These are phyloP conservation scores for Phallusia fumigata DNA, from an alignment of 23 tunicate genomes.

Conservation along the genomic window DNA sequence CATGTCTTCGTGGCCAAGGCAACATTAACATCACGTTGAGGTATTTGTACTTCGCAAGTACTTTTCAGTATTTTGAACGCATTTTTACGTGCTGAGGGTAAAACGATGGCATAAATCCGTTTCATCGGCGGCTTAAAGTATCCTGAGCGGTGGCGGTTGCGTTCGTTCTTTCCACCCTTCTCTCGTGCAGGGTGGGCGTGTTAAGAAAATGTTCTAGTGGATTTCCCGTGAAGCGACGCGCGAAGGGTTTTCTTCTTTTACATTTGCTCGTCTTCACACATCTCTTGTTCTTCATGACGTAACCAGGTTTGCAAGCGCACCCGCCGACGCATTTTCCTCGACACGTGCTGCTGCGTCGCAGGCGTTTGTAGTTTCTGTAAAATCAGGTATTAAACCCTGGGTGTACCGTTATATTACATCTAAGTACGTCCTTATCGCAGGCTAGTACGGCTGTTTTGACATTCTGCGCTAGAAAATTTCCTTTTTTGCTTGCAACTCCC, in stretches of 20 bases:
- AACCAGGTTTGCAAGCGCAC: constrained; percentile 49
- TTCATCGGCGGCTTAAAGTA: background rate
- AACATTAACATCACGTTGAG: no score
- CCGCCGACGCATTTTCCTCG: constrained; percentile 46
- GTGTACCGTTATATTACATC: no score
- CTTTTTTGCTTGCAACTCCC: no score
- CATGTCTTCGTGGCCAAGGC: no score
- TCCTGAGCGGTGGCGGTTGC: background rate
- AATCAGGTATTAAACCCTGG: background rate
- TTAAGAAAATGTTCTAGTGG: background rate
- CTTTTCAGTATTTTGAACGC: no score
- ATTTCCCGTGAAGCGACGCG: background rate
- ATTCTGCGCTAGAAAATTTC: no score
- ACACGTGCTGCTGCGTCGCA: constrained; percentile 22
- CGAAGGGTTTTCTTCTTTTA: background rate
- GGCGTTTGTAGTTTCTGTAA: constrained; percentile 33
- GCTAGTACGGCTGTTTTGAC: no score
- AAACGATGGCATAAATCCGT: background rate
- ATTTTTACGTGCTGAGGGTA: no score
- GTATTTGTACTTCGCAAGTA: no score
- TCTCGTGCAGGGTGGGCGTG: background rate
- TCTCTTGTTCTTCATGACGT: constrained; percentile 19
- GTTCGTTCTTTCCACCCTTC: background rate
- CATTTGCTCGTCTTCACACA: constrained; percentile 29
- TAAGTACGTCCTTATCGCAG: no score